A percentile compares a stretch with the other conserved stretches of the same genome.
These are phyloP conservation scores for Cecidostiba fungosa DNA, from an alignment of 2,888 invertebrate species.

Conservation along the genomic window DNA sequence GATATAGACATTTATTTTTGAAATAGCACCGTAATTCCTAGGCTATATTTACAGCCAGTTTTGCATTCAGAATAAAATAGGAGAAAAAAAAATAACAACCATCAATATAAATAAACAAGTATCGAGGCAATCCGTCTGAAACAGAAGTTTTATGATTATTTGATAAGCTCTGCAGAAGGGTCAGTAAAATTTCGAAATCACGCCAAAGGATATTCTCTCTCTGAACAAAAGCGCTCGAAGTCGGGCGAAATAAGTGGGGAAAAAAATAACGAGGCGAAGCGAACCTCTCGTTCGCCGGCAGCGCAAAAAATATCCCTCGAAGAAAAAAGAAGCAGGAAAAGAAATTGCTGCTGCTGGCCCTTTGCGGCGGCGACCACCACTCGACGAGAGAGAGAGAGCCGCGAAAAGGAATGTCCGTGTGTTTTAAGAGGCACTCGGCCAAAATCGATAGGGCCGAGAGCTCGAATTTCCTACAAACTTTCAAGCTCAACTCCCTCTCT, in stretches of 20 bases:
- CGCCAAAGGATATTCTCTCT: neutral
- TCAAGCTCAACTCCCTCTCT: neutral
- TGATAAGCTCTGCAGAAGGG: neutral
- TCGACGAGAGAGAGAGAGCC: neutral
- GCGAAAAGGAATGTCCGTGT: constrained; percentile 43
- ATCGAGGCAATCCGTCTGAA: neutral
- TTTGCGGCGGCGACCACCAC: neutral
- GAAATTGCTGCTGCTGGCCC: constrained; percentile 6
- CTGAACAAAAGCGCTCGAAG: neutral
- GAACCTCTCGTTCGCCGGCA: neutral
- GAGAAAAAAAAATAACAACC: neutral
- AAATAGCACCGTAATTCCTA: neutral
- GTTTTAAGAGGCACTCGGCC: constrained; percentile 44
- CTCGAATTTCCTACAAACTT: constrained; percentile 52
- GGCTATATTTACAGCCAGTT: neutral
- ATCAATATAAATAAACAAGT: neutral
- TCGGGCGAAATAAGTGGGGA: neutral
- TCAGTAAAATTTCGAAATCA: neutral
- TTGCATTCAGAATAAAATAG: neutral
- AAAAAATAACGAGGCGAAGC: constrained; percentile 44
- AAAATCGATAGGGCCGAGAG: constrained; percentile 50
- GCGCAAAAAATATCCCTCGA: constrained; percentile 18
- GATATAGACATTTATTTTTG: neutral
- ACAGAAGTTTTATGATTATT: constrained; percentile 4
- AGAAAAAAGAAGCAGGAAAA: neutral